Evolutionary conservation across 2,113 vertebrate species (phyloP), one percentile per base, ranked within the genome.

Genomic region (Periophthalmus modestus): DNA sequence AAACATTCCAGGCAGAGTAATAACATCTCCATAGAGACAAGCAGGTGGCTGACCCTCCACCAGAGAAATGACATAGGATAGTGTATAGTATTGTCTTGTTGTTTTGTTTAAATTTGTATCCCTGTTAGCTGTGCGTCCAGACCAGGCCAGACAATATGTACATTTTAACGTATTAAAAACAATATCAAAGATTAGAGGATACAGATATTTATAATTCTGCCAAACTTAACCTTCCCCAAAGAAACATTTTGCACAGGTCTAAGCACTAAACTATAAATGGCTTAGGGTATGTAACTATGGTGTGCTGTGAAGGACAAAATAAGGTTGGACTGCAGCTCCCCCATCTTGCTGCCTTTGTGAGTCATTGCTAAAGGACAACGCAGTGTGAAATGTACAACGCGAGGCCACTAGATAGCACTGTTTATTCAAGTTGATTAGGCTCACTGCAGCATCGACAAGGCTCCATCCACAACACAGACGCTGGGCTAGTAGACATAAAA

Each of bases 391-490:
- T 69, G 69, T 89, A 67, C 85, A 82, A 74, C 71, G 54, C 72
- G 59, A 78, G 73, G 63, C 91, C 91, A 89, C 87, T 89, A 91
- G 89, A 87, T 87, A 85, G 87, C 88, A 82, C 89, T 91, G 87
- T 91, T 79, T 79, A 77, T 78, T 72, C 68, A 77, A 81, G 72
- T 75, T 68, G 74, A 86, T 89, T 74, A 73, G 68, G 69, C 73
- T 82, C 81, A 73, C 78, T 85, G 81, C 85, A 75, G 18, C 66
- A 82, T 19, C 69, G 36, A 43, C 7, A 43, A 43, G 39, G 39
- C 39, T 9, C 66, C 50, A 19, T 7, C 68, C 34, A 36, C 74
- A 5, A 72, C 72, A 79, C 59, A 13, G 2, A 84, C 66, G 63
- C 63, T 57, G 75, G 58, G 72, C 85, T 75, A 68, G 75, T 89